Evolutionary conservation across 2,113 vertebrate genomes (phyloP), one percentile per base, ranked within the genome.

Genomic region (Nestor notabilis): DNA sequence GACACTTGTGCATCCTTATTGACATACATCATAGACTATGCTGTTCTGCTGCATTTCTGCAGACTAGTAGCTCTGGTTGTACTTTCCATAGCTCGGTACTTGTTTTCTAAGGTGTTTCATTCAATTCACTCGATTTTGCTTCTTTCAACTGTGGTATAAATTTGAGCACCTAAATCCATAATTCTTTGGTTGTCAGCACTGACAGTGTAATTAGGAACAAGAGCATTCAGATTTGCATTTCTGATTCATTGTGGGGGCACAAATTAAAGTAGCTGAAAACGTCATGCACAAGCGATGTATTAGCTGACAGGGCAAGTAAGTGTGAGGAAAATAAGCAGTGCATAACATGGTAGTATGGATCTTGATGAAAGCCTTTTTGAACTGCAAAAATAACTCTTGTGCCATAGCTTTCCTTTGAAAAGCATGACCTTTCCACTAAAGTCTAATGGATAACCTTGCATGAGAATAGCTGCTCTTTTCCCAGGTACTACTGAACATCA

Each of bases 401-500:
- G 77, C 68, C 85, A 72, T 20, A 96, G 87, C 64, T 97, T 95
- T 92, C 89, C 94, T 97, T 95, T 97, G 97, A 96, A 76, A 70
- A 93, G 77, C 65, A 28, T 33, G 53, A 80, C 78, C 89, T 96
- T 97, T 95, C 92, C 47, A 61, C 87, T 93, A 18, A 96, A 94
- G 87, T 80, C 86, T 96, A 94, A 86, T 90, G 96, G 97, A 95
- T 90, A 84, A 90, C 78, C 76, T 83, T 85, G 88, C 93, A 16
- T 72, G 56, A 93, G 94, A 97, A 86, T 8, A 33, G 78, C 75
- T 94, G 90, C 58, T 68, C 18, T 82, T 82, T 65, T 96, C 81
- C 63, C 44, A 87, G 87, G 83, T 85, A 83, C 95, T 95, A 76
- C 91, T 90, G 96, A 96, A 77, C 60, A 74, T 94, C 92, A 93